Evolutionary conservation across 2,797 vertebrate genomes (phyloP).

Genomic region (Sphaeramia orbicularis): DNA sequence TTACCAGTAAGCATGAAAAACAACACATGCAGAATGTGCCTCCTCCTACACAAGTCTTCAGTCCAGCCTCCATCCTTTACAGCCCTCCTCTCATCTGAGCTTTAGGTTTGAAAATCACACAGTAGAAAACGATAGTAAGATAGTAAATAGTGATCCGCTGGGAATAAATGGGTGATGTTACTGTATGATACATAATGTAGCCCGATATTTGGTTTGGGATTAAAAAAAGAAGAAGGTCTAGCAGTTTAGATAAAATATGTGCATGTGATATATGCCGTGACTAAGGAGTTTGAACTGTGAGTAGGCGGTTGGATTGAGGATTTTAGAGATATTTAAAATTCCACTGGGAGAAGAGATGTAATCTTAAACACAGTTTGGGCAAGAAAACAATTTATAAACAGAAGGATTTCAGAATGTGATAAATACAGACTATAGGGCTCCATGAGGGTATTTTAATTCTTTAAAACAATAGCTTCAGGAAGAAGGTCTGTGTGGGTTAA

Average conservation of each 20-base stretch:
- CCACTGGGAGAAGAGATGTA: not conserved
- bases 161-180: constrained; percentile 19
- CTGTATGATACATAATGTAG: not conserved
- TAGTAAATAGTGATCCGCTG: constrained; percentile 29
- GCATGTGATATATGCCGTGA: constrained; percentile 8
- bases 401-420: not conserved
- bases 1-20: constrained; percentile 39
- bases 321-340: not conserved
- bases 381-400: constrained; percentile 4
- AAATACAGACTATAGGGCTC: not conserved
- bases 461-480: no score
- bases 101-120: not conserved
- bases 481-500: no score
- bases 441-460: no score
- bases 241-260: not conserved
- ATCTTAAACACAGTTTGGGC: not conserved
- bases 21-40: constrained; percentile 16
- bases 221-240: not conserved
- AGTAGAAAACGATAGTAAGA: constrained; percentile 11
- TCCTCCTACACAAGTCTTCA: not conserved
- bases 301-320: not conserved
- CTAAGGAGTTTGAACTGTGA: not conserved
- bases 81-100: not conserved
- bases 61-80: not conserved
- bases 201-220: constrained; percentile 5